These are phyloP conservation scores for Polyommatus icarus DNA, from an alignment of 2,888 invertebrate genomes.

Conservation along the genomic window DNA sequence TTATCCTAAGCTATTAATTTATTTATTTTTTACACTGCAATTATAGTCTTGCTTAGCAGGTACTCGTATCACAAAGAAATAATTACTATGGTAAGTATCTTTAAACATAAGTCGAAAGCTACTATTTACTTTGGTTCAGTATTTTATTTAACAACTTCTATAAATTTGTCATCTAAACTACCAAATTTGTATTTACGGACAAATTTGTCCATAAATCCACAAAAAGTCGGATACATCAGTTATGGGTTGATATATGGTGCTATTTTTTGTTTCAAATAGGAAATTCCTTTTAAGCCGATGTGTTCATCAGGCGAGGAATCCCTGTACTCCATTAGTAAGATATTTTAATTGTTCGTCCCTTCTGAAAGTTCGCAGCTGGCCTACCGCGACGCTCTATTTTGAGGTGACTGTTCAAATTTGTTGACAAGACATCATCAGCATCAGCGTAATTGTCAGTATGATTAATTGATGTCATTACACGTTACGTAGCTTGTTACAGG, in stretches of 20 bases:
- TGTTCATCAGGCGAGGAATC: conserved; percentile 77
- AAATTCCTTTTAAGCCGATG: conserved; percentile 57
- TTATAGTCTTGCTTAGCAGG: no score
- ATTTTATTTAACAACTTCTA: neutral
- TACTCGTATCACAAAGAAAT: no score
- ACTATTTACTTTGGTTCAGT: neutral
- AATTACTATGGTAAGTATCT: no score
- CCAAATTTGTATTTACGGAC: neutral
- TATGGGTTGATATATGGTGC: conserved; percentile 54
- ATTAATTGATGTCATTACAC: neutral
- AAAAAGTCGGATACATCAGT: conserved; percentile 47
- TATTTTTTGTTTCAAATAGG: conserved; percentile 52
- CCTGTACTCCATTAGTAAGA: conserved; percentile 75
- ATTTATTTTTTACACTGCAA: no score
- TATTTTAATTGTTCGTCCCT: conserved; percentile 77
- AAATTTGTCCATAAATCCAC: conserved; percentile 26
- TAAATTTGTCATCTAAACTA: neutral
- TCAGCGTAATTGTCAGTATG: neutral
- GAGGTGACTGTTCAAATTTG: conserved; percentile 62
- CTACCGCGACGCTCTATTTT: conserved; percentile 72
- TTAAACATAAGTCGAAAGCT: neutral
- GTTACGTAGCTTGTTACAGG: neutral
- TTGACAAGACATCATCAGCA: conserved; percentile 14
- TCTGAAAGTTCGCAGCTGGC: conserved; percentile 74
- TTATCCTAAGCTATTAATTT: no score